Evolutionary conservation across 1,140 invertebrate species (phyloP), one percentile per base, ranked within the genome.

Genomic region (Marisa cornuarietis): DNA sequence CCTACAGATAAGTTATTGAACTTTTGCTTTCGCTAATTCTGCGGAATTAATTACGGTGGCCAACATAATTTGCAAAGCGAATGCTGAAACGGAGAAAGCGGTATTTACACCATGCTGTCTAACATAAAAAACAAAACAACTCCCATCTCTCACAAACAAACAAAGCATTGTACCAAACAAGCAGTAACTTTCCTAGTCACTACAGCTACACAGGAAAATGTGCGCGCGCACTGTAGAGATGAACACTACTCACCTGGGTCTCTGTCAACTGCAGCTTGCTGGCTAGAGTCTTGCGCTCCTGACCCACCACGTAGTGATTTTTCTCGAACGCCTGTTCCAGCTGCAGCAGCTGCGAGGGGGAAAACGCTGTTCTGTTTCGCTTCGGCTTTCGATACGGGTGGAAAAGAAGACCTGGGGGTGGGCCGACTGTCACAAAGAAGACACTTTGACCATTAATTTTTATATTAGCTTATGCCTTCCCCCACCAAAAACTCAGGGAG

Each of bases 301-400:
- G 97, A 0, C 98, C 98, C 42, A 99, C 97, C 31, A 99, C 97
- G 92, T 99, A 99, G 90, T 99, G 98, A 92, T 99, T 99, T 91
- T 97, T 97, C 92, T 99, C 97, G 91, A 99, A 99, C 62, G 98
- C 98, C 89, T 99, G 97, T 90, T 99, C 98, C 88, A 99, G 91
- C 91, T 99, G 98, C 54, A 99, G 92, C 71, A 99, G 93, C 91
- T 99, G 98, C 65, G 96, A 96, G 0, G 98, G 98, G 81, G 97
- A 98, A 92, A 99, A 99, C 18, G 98, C 98, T 26, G 98, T 99
- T 85, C 98, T 93, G 92, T 99, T 98, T 91, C 98, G 93, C 92
- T 99, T 99, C 79, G 98, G 98, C 92, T 99, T 99, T 78, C 98
- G 94, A 92, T 99, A 99, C 51, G 98, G 97, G 90, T 97, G 97